Percentiles rank a stretch among this genome's conserved stretches.
Conservation (phyloP, 2,797 vertebrate species). For the Hybognathus amarus region DNA sequence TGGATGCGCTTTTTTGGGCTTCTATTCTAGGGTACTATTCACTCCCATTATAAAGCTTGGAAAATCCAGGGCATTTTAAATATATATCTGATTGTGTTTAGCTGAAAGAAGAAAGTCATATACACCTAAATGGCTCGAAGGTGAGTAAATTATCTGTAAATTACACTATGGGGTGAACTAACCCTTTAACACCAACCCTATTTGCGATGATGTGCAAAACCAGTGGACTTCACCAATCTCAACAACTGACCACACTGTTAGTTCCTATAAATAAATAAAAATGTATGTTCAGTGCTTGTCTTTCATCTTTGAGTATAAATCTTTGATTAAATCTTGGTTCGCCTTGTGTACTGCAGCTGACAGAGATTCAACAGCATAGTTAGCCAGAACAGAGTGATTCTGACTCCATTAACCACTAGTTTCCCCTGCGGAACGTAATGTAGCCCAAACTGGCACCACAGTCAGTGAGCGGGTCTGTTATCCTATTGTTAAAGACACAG, state of each 20-base stretch:
- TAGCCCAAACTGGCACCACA: conserved; percentile 30
- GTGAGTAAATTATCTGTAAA: no score
- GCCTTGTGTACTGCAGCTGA: neutral
- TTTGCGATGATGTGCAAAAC: neutral
- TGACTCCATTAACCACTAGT: conserved; percentile 24
- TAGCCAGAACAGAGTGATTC: conserved; percentile 19
- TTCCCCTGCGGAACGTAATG: conserved; percentile 8
- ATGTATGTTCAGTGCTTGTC: neutral
- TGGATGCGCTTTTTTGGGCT: no score
- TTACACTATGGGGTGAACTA: no score
- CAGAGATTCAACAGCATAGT: conserved; percentile 1
- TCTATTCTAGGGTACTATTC: no score
- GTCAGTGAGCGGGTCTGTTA: conserved; percentile 19
- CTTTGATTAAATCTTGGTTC: no score
- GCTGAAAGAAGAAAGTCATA: no score
- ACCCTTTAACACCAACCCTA: no score
- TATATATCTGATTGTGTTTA: no score
- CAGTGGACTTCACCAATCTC: neutral
- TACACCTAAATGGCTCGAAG: no score
- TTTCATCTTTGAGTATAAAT: neutral
- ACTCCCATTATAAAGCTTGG: no score
- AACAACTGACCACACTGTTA: neutral
- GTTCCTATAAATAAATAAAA: neutral
- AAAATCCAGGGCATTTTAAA: no score
- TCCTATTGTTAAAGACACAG: conserved; percentile 34